Percentiles rank a stretch among this genome's conserved stretches.
Evolutionary conservation across 2,113 vertebrate species (phyloP).

Genomic region (Monarcha castaneiventris): DNA sequence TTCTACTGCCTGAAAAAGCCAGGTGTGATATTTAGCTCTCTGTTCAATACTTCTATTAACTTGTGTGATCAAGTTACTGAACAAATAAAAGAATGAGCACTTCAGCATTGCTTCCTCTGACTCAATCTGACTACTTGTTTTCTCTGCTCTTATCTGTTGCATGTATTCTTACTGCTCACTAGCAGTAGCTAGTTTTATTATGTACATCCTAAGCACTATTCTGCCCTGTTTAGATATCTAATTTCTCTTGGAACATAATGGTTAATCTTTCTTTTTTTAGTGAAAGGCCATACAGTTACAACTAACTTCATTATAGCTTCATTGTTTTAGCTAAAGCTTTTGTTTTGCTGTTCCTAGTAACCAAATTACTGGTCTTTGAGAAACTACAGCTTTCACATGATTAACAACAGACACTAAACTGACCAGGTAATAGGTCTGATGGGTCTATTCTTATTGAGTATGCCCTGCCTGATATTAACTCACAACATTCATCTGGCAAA

Average conservation of each 20-base stretch:
- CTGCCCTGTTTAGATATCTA: not conserved
- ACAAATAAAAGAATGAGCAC: not conserved
- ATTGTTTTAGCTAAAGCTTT: not conserved
- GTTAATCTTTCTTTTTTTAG: not conserved
- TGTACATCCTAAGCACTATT: not conserved
- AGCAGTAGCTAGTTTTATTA: not conserved
- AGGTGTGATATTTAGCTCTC: not conserved
- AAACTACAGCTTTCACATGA: not conserved
- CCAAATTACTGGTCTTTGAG: not conserved
- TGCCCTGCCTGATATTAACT: not conserved
- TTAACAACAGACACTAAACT: not conserved
- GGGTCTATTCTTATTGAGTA: not conserved
- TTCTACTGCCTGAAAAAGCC: constrained; percentile 18
- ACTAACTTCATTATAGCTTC: not conserved
- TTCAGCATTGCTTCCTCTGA: constrained; percentile 2
- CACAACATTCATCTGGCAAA: not conserved
- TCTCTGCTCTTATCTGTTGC: not conserved
- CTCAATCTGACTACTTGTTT: constrained; percentile 33
- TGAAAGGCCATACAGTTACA: not conserved
- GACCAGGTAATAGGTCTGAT: not conserved
- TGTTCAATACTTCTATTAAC: constrained; percentile 6
- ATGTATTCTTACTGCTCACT: not conserved
- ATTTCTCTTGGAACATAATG: not conserved
- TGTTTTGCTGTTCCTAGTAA: not conserved
- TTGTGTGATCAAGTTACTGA: not conserved